phyloP scores from a whole-genome alignment of 2,888 invertebrate species.

The Drosophila tanythrix region DNA sequence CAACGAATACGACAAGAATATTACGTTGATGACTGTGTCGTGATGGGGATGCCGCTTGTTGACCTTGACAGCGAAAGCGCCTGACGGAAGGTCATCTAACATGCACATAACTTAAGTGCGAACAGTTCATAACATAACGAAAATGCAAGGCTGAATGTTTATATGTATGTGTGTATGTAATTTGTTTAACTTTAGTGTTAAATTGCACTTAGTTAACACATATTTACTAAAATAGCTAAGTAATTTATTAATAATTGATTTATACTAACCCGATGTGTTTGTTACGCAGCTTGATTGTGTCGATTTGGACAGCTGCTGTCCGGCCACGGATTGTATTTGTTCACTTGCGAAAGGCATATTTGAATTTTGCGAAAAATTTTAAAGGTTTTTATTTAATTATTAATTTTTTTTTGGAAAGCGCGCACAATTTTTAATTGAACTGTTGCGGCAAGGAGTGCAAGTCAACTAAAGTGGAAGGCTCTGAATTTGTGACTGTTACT shows the following conservation, averaged over 20 bases:
- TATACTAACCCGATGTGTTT: constrained; percentile 92
- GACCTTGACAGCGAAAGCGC: constrained; percentile 82
- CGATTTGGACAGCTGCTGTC: constrained; percentile 90
- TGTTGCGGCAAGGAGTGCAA: constrained; percentile 41
- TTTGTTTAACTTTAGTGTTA: background rate
- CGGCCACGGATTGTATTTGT: constrained; percentile 69
- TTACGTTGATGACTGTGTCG: constrained; percentile 51
- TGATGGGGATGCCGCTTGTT: constrained; percentile 65
- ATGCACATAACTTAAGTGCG: constrained; percentile 27
- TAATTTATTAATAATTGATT: background rate
- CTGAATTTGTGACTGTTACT: constrained; percentile 3
- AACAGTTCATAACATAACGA: constrained; percentile 13
- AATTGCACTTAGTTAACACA: background rate
- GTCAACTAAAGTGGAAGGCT: constrained; percentile 18
- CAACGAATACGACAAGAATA: constrained; percentile 3
- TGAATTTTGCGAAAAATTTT: constrained; percentile 2
- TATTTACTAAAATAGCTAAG: background rate
- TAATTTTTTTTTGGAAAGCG: constrained; percentile 11
- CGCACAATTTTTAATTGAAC: constrained; percentile 29
- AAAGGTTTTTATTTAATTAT: background rate
- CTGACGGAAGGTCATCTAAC: constrained; percentile 58
- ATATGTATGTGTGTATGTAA: background rate
- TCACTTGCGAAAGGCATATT: constrained; percentile 82
- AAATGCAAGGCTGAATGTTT: constrained; percentile 1
- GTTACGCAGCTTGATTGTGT: constrained; percentile 92